A percentile compares a stretch with the other conserved stretches of the same genome.
These are phyloP conservation scores for Apis florea DNA, from an alignment of 1,140 invertebrate species.

Conservation along the genomic window DNA sequence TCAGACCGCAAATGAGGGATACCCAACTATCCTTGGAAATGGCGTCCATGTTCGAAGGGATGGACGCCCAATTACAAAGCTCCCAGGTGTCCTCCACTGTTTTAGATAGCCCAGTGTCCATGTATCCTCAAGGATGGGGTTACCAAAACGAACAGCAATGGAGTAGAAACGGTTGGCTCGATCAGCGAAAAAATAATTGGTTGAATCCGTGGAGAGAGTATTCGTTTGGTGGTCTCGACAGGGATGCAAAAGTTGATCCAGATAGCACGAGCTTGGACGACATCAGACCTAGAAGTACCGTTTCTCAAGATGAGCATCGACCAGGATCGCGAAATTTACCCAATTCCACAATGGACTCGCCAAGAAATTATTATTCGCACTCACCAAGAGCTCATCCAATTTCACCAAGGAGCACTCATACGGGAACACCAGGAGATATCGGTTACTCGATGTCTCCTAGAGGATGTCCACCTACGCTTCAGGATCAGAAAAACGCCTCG, in stretches of 20 bases:
- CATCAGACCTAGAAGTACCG: constrained; percentile 72
- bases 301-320: constrained; percentile 75
- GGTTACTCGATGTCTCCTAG: constrained; percentile 65
- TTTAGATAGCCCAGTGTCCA: constrained; percentile 85
- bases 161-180: constrained; percentile 73
- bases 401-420: constrained; percentile 73
- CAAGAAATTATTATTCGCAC: constrained; percentile 63
- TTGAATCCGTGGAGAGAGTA: constrained; percentile 82
- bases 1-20: constrained; percentile 69
- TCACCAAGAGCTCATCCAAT: constrained; percentile 70
- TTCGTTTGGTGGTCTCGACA: constrained; percentile 73
- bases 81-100: constrained; percentile 91
- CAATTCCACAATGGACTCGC: constrained; percentile 69
- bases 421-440: constrained; percentile 64
- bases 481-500: constrained; percentile 67
- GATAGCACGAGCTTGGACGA: constrained; percentile 84
- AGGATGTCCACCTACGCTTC: constrained; percentile 64
- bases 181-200: constrained; percentile 76
- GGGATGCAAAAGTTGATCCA: constrained; percentile 83
- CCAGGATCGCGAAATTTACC: constrained; percentile 71
- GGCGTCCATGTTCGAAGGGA: constrained; percentile 88
- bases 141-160: constrained; percentile 76
- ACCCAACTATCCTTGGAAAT: constrained; percentile 82
- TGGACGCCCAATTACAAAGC: constrained; percentile 88
- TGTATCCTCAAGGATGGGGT: constrained; percentile 79